phyloP scores from a whole-genome alignment of 2,113 vertebrate genomes.

The Ascaphus truei region DNA sequence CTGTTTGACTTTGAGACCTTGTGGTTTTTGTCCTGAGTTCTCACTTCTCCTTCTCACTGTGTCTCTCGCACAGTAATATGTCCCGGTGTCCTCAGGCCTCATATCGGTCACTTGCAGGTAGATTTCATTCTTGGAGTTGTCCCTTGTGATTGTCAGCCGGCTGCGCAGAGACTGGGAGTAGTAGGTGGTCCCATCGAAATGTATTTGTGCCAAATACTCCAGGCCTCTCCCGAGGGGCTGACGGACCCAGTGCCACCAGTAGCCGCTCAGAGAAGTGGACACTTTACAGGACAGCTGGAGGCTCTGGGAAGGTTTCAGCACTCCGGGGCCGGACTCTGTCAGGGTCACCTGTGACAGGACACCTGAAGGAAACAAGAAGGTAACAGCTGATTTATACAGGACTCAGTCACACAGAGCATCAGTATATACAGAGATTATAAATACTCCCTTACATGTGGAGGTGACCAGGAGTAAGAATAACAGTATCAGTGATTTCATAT shows the following conservation, averaged over 20 bases:
- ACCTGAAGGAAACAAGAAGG: no score
- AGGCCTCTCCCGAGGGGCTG: not conserved
- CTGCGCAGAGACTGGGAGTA: constrained; percentile 3
- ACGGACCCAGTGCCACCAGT: not conserved
- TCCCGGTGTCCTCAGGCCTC: not conserved
- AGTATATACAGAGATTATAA: no score
- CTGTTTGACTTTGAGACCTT: no score
- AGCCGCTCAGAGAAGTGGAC: not conserved
- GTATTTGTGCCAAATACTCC: not conserved
- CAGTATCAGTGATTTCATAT: no score
- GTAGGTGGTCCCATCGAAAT: not conserved
- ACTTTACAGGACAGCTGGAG: constrained; percentile 21
- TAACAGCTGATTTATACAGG: no score
- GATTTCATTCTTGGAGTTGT: not conserved
- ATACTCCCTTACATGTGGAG: no score
- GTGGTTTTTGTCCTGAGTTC: not conserved
- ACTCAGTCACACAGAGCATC: not conserved
- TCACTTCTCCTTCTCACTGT: not conserved
- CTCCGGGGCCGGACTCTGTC: no score
- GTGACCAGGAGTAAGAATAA: no score
- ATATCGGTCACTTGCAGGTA: not conserved
- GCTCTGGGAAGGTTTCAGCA: not conserved
- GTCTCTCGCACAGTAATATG: not conserved
- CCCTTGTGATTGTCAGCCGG: constrained; percentile 16
- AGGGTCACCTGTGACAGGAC: no score